phyloP scores from a whole-genome alignment of 2,113 vertebrate species.

The Brachyistius frenatus region DNA sequence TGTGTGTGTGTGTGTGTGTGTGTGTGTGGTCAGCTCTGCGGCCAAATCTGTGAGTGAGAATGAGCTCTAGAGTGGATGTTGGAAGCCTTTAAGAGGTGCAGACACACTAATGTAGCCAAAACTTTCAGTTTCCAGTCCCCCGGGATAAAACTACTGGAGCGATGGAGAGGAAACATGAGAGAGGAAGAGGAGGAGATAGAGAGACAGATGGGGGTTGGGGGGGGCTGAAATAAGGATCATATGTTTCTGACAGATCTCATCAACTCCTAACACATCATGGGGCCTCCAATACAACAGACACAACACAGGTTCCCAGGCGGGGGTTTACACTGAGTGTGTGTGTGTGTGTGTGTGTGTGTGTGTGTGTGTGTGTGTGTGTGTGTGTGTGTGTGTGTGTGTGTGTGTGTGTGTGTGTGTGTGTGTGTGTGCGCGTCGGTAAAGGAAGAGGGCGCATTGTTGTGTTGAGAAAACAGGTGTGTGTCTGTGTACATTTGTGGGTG shows the following conservation, averaged over 20 bases:
- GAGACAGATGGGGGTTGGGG: neutral
- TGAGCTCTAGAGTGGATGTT: conserved; percentile 68
- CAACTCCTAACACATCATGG: conserved; percentile 67
- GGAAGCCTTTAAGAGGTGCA: conserved; percentile 74
- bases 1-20: conserved; percentile 25
- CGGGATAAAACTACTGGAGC: conserved; percentile 58
- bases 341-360: conserved; percentile 38
- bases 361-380: conserved; percentile 35
- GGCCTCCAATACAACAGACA: conserved; percentile 69
- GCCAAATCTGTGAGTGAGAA: conserved; percentile 67
- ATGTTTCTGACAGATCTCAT: conserved; percentile 82
- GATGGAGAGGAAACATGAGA: conserved; percentile 26
- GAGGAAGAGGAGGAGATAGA: conserved; percentile 22
- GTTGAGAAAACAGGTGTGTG: conserved; percentile 62
- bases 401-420: conserved; percentile 35
- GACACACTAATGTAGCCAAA: conserved; percentile 76
- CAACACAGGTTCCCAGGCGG: conserved; percentile 62
- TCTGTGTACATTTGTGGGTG: conserved; percentile 42
- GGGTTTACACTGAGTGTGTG: conserved; percentile 35
- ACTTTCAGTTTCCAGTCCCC: conserved; percentile 60
- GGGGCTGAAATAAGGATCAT: conserved; percentile 75
- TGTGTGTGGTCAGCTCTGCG: conserved; percentile 36
- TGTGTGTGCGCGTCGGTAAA: conserved; percentile 14
- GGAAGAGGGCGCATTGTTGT: conserved; percentile 12
- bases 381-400: conserved; percentile 35